These are phyloP conservation scores for Bergia sp. DNA, from an alignment of 92 coral and sea anemone species.

Conservation along the genomic window DNA sequence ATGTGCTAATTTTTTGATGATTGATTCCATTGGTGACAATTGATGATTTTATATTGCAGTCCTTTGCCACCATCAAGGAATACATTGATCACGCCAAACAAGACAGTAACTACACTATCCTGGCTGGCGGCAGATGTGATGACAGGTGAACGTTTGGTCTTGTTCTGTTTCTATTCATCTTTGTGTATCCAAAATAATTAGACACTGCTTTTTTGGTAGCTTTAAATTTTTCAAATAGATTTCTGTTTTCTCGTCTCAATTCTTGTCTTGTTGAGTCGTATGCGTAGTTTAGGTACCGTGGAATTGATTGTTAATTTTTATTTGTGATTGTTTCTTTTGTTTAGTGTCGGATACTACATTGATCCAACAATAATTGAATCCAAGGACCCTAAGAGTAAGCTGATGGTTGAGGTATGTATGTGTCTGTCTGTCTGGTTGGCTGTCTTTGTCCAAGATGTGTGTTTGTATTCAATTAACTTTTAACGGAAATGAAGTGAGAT, in stretches of 20 bases:
- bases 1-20: no score
- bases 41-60: conserved; percentile 45
- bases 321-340: neutral
- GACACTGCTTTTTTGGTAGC: neutral
- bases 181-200: neutral
- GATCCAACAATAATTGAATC: conserved; percentile 94
- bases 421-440: neutral
- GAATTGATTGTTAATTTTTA: neutral
- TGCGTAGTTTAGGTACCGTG: neutral
- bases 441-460: neutral
- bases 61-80: conserved; percentile 76
- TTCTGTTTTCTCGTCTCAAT: neutral
- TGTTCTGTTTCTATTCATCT: neutral
- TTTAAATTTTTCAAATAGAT: neutral
- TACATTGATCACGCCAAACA: conserved; percentile 85
- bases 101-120: conserved; percentile 69
- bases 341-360: conserved; percentile 90
- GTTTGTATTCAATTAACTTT: neutral
- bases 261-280: no score
- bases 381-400: conserved; percentile 74
- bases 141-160: conserved; percentile 61
- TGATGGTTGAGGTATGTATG: conserved; percentile 88
- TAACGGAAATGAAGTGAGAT: neutral
- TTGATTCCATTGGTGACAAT: neutral
- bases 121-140: conserved; percentile 95